Evolutionary conservation across 2,888 invertebrate species (phyloP).

Genomic region (Ypsolopha scabrella): DNA sequence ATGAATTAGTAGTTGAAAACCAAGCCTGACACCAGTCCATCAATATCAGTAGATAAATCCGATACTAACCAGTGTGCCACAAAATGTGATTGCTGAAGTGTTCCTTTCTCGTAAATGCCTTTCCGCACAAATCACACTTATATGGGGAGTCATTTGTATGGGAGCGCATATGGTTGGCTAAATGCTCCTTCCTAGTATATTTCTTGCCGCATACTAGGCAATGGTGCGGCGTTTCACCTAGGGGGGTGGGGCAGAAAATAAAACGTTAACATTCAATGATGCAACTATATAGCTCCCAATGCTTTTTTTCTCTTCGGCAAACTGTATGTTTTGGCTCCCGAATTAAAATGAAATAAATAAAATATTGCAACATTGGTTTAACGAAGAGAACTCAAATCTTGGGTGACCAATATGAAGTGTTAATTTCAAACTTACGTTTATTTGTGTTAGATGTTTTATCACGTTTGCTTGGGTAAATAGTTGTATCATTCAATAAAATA

Average conservation of each 20-base stretch:
- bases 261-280: slow-evolving; percentile 66
- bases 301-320: slow-evolving; percentile 12
- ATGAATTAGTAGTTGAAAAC: slow-evolving; percentile 15
- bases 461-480: slow-evolving; percentile 31
- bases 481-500: slow-evolving; percentile 60
- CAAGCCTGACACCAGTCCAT: slow-evolving; percentile 35
- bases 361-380: background rate
- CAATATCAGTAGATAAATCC: background rate
- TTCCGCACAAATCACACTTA: slow-evolving; percentile 89
- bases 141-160: slow-evolving; percentile 91
- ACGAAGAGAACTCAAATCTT: slow-evolving; percentile 14
- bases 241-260: slow-evolving; percentile 57
- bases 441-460: slow-evolving; percentile 11
- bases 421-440: slow-evolving; percentile 14
- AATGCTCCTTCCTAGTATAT: slow-evolving; percentile 89
- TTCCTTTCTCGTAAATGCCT: slow-evolving; percentile 89
- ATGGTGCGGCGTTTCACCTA: slow-evolving; percentile 89
- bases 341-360: background rate
- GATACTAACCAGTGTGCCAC: slow-evolving; percentile 83
- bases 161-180: slow-evolving; percentile 89
- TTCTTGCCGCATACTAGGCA: slow-evolving; percentile 90
- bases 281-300: slow-evolving; percentile 47
- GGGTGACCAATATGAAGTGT: slow-evolving; percentile 20
- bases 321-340: background rate
- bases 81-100: slow-evolving; percentile 92